Conservation (phyloP, 2,797 vertebrate genomes). For the Harpagifer antarcticus region DNA sequence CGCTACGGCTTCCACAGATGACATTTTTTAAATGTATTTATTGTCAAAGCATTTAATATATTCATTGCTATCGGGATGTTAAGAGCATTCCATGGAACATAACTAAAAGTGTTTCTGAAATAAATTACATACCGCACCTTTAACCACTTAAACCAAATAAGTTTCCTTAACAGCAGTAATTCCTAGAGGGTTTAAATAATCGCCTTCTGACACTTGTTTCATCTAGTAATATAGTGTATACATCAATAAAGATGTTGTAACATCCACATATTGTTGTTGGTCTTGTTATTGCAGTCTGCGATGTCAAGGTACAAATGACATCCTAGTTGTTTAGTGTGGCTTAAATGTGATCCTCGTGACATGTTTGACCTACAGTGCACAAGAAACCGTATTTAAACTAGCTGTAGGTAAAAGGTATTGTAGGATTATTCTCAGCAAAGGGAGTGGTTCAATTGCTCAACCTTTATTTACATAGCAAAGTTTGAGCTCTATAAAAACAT, state of each 20-base stretch:
- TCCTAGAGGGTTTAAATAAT: conserved; percentile 48
- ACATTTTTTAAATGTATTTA: too few relatives aligned
- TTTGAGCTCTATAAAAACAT: conserved; percentile 8
- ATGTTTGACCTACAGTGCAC: neutral
- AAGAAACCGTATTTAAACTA: conserved; percentile 10
- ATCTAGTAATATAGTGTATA: conserved; percentile 57
- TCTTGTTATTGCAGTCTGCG: conserved; percentile 11
- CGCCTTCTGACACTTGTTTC: conserved; percentile 27
- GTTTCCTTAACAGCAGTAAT: conserved; percentile 45
- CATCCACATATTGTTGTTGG: conserved; percentile 10
- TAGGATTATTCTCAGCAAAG: conserved; percentile 5
- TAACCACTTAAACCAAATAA: conserved; percentile 71
- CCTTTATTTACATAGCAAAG: conserved; percentile 10
- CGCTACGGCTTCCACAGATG: too few relatives aligned
- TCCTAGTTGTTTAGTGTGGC: neutral
- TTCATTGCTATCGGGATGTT: too few relatives aligned
- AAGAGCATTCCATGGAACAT: too few relatives aligned
- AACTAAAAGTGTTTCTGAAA: too few relatives aligned
- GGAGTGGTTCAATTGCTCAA: conserved; percentile 25
- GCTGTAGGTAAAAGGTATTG: neutral
- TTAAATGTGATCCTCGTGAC: neutral
- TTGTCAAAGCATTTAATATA: too few relatives aligned
- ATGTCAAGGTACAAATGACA: neutral
- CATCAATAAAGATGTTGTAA: conserved; percentile 79
- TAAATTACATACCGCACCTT: too few relatives aligned